Evolutionary conservation across 1,140 invertebrate species (phyloP), one percentile per base, ranked within the genome.

Genomic region (Tribolium madens): DNA sequence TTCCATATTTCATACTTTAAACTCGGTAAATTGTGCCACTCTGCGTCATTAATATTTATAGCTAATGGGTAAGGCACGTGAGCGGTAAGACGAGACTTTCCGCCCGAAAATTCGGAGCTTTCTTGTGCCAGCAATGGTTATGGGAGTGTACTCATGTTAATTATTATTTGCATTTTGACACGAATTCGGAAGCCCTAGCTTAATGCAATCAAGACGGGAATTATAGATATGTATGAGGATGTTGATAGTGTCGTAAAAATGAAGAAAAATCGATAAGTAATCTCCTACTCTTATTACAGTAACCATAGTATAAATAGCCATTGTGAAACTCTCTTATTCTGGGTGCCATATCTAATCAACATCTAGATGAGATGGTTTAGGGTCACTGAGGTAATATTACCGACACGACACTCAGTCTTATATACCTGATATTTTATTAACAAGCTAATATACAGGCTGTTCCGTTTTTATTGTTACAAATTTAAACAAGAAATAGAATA

Each of bases 1-100:
- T 76, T 76, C 75, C 68, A 71, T 76, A 76, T 76, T 71, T 76
- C 57, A 76, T 48, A 76, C 68, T 76, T 69, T 57, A 50, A 76
- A 76, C 68, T 76, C 50, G 68, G 31, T 76, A 76, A 76, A 76
- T 76, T 76, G 68, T 76, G 50, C 46, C 50, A 76, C 64, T 76
- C 64, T 50, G 68, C 75, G 47, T 72, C 75, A 76, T 76, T 76
- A 76, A 76, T 76, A 76, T 76, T 68, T 76, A 76, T 76, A 70
- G 64, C 47, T 76, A 76, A 76, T 71, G 64, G 75, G 75, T 17
- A 46, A 64, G 26, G 57, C 57, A 64, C 57, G 57, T 64, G 57
- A 26, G 26, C 26, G 26, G 21, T 64, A 64, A 64, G 21, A 64
- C 14, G 57, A 64, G 10, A 31, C 52, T 57, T 64, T 33, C 57